Conservation (phyloP, 2,113 vertebrate species). For the Elgaria multicarinata region DNA sequence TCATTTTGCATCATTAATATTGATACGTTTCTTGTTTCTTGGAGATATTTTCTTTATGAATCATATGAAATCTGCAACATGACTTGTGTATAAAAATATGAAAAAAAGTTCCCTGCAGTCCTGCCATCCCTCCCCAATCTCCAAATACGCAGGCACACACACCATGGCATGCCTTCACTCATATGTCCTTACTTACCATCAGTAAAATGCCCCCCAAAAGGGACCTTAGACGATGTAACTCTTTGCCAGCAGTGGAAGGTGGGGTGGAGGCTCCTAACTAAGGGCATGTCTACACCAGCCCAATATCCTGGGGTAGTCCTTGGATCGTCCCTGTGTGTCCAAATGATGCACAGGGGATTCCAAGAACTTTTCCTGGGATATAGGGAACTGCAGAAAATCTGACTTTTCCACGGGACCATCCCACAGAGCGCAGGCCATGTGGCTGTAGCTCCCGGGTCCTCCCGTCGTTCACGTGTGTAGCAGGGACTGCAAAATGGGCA, state of each 20-base stretch:
- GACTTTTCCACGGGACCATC: no score
- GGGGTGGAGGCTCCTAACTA: conserved; percentile 25
- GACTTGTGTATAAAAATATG: conserved; percentile 50
- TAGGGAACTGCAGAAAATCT: no score
- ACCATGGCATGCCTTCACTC: conserved; percentile 1
- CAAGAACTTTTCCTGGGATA: no score
- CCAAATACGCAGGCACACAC: conserved; percentile 2
- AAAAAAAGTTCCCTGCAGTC: conserved; percentile 33
- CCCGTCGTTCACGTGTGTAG: no score
- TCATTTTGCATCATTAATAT: conserved; percentile 59
- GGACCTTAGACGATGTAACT: conserved; percentile 54
- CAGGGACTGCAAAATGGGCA: no score
- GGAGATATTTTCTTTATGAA: conserved; percentile 60
- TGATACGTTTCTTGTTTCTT: conserved; percentile 48
- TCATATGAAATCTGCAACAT: conserved; percentile 52
- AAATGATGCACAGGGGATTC: no score
- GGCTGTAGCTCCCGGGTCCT: no score
- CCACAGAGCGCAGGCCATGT: no score
- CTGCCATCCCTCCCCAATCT: conserved; percentile 43
- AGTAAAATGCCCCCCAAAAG: conserved; percentile 55
- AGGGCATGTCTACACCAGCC: no score
- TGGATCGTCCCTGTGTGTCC: no score
- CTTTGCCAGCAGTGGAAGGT: conserved; percentile 53
- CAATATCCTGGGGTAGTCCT: no score
- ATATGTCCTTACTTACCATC: conserved; percentile 43